Base-by-base conservation (phyloP, 1,140 invertebrate species). In the Trissolcus basalis region DNA sequence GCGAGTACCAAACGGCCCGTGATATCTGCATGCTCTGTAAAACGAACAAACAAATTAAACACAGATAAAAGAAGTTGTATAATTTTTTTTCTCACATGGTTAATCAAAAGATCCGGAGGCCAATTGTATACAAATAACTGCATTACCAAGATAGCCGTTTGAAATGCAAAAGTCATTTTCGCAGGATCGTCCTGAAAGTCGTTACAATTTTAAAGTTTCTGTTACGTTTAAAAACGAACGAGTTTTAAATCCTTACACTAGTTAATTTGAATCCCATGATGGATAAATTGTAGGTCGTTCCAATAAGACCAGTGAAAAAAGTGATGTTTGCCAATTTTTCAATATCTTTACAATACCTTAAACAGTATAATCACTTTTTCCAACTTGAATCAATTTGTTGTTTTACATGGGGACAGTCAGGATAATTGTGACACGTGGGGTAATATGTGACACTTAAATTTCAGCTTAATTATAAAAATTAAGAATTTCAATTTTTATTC, bases 211-310 rank as follows among this genome's bases (percentile, higher is more conserved):
- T 27, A n/a, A n/a, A n/a, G n/a, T n/a, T n/a, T n/a, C n/a, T n/a
- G n/a, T n/a, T n/a, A n/a, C 19, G 19, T 27, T 27, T 27, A 27
- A 27, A 27, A 36, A n/a, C 9, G 3, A 39, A 39, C n/a, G 36
- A 11, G 36, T 39, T 39, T n/a, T 9, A 19, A 19, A 11, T 53
- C 16, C 78, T 77, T 65, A 80, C 80, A 54, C 74, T 71, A 0
- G 69, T 56, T 45, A 82, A 43, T 50, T 82, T 80, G 43, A 82
- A 82, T 53, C 81, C 81, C 10, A 81, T 73, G 0, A 81, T 50
- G 15, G 81, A 82, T 4, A 82, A 49, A 35, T 79, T 81, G 41
- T 82, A 82, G 11, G 81, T 82, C 32, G 78, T 81, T 36, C 68
- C 63, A 15, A 80, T 15, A 14, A 82, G 44, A 44, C 78, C 78